Evolutionary conservation across 1,140 invertebrate species (phyloP).

Genomic region (Littorina saxatilis): DNA sequence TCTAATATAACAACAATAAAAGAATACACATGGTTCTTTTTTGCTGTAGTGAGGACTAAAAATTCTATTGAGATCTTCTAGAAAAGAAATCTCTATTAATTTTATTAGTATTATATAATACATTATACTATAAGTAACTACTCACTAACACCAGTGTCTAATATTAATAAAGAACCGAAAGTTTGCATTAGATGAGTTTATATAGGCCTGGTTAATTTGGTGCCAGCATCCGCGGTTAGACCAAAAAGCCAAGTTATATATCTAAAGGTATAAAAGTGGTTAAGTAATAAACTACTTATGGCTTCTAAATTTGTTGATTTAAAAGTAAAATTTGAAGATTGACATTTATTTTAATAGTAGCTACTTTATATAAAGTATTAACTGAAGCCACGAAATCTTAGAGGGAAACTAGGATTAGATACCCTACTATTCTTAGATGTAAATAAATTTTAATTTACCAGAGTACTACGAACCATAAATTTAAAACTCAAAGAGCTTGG

Average conservation of each 20-base stretch:
- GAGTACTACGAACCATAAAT: slow-evolving; percentile 77
- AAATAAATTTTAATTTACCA: slow-evolving; percentile 71
- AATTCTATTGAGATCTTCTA: not conserved
- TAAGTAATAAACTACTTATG: too few relatives aligned
- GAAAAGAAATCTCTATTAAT: not conserved
- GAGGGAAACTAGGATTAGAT: slow-evolving; percentile 74
- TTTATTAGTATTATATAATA: not conserved
- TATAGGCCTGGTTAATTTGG: slow-evolving; percentile 4
- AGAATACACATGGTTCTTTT: not conserved
- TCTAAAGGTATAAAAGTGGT: not conserved
- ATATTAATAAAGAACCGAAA: not conserved
- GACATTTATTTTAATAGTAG: too few relatives aligned
- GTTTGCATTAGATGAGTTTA: not conserved
- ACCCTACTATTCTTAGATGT: slow-evolving; percentile 79
- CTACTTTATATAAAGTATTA: too few relatives aligned
- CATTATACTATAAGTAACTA: not conserved
- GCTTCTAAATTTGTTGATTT: too few relatives aligned
- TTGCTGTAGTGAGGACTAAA: not conserved
- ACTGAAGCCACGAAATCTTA: slow-evolving; percentile 12
- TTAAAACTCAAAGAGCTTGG: slow-evolving; percentile 80
- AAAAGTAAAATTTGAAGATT: too few relatives aligned
- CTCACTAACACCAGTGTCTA: not conserved
- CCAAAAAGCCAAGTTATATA: slow-evolving; percentile 2
- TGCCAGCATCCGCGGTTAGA: slow-evolving; percentile 26
- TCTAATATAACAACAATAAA: not conserved